Evolutionary conservation across 2,113 vertebrate genomes (phyloP).

Genomic region (Ophthalmolycus amberensis): DNA sequence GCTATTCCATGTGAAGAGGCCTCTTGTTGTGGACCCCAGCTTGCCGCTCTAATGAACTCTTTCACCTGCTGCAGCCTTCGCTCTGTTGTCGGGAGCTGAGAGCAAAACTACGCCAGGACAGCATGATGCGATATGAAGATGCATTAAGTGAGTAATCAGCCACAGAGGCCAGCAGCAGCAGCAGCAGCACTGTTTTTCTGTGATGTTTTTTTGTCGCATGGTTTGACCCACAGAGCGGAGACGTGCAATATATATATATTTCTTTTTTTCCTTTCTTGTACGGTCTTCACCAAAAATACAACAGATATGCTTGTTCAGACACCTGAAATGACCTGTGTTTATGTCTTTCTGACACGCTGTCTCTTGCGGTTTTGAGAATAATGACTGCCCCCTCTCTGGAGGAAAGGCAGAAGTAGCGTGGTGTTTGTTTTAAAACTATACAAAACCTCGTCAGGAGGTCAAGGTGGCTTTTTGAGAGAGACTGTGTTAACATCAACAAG

Average conservation of each 20-base stretch:
- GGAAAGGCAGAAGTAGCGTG: background rate
- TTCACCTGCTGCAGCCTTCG: constrained; percentile 69
- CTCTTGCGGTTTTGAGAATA: constrained; percentile 37
- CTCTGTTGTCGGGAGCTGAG: constrained; percentile 58
- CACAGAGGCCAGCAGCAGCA: constrained; percentile 16
- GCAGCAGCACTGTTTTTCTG: constrained; percentile 28
- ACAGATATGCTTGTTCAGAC: constrained; percentile 29
- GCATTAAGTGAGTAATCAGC: constrained; percentile 68
- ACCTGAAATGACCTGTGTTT: constrained; percentile 37
- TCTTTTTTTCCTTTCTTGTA: background rate
- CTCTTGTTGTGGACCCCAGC: constrained; percentile 64
- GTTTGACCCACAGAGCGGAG: constrained; percentile 32
- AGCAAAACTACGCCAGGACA: constrained; percentile 49
- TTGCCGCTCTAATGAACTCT: constrained; percentile 71
- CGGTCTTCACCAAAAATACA: constrained; percentile 36
- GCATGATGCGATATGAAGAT: constrained; percentile 55
- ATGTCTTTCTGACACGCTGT: constrained; percentile 17
- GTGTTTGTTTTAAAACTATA: constrained; percentile 19
- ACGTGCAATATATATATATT: background rate
- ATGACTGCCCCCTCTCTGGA: constrained; percentile 33
- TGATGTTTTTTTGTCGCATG: constrained; percentile 42
- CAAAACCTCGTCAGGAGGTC: constrained; percentile 26
- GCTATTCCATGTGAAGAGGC: constrained; percentile 72
- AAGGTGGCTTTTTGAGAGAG: background rate
- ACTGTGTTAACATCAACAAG: constrained; percentile 25